Conservation (phyloP, 2,113 vertebrate species). For the Lagenorhynchus albirostris region DNA sequence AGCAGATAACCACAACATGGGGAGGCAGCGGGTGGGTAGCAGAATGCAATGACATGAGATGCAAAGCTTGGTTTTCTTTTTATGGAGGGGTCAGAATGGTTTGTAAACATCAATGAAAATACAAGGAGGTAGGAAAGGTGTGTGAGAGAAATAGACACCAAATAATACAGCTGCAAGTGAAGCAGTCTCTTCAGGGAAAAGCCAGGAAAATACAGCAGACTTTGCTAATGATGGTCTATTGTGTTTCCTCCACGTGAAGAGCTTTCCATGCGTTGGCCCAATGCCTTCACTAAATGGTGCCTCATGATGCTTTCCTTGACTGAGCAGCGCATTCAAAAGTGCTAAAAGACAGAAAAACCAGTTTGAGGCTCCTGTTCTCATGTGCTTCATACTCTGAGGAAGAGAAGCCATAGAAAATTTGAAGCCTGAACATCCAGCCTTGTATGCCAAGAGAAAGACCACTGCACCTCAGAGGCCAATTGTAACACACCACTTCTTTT, state of each 20-base stretch:
- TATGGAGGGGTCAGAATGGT: background rate
- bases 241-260: background rate
- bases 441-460: background rate
- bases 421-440: background rate
- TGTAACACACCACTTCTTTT: background rate
- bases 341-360: background rate
- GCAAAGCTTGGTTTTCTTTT: background rate
- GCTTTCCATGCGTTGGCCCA: background rate
- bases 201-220: background rate
- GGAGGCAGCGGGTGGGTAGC: accelerated
- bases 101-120: background rate
- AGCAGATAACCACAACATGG: background rate
- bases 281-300: background rate
- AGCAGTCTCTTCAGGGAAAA: background rate
- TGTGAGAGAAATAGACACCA: background rate
- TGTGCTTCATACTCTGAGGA: background rate
- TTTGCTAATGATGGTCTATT: background rate
- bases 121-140: background rate
- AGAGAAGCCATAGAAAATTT: background rate
- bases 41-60: background rate
- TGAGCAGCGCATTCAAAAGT: background rate
- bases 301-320: background rate
- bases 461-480: background rate
- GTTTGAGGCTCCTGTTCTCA: background rate
- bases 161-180: background rate